These are phyloP conservation scores for Sepioteuthis lessoniana DNA, from an alignment of 2,888 invertebrate species.

Conservation along the genomic window DNA sequence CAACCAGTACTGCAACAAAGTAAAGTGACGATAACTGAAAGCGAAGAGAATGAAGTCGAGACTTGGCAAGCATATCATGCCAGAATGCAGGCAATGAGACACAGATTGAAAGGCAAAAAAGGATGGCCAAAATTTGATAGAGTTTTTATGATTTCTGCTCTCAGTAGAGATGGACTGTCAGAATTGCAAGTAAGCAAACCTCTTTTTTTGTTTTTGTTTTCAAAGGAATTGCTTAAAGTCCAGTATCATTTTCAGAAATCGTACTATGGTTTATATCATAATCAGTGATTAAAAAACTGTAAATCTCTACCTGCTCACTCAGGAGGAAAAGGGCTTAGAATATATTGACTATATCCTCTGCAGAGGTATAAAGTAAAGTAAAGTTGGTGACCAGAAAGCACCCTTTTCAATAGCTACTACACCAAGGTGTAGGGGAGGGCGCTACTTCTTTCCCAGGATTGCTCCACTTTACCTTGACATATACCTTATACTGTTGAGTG, in stretches of 20 bases:
- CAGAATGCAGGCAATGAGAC: neutral
- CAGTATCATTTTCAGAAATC: neutral
- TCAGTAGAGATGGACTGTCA: constrained; percentile 84
- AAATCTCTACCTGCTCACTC: no score
- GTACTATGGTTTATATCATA: neutral
- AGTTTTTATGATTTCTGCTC: constrained; percentile 93
- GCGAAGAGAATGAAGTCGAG: neutral
- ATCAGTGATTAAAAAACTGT: no score
- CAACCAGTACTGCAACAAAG: neutral
- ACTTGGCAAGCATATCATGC: constrained; percentile 55
- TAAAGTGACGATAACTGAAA: neutral
- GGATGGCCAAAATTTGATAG: constrained; percentile 88
- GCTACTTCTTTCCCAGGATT: no score
- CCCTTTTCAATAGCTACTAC: no score
- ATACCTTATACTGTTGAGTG: no score
- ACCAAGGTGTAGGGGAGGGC: no score
- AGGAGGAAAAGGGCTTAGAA: no score
- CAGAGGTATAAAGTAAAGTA: no score
- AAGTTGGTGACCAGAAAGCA: no score
- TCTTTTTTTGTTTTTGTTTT: neutral
- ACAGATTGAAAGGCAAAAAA: constrained; percentile 57
- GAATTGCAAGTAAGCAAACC: constrained; percentile 79
- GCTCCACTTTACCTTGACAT: no score
- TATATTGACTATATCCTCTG: no score
- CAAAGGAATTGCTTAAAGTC: neutral